phyloP scores from a whole-genome alignment of 2,113 vertebrate species.

The Cinclus cinclus region DNA sequence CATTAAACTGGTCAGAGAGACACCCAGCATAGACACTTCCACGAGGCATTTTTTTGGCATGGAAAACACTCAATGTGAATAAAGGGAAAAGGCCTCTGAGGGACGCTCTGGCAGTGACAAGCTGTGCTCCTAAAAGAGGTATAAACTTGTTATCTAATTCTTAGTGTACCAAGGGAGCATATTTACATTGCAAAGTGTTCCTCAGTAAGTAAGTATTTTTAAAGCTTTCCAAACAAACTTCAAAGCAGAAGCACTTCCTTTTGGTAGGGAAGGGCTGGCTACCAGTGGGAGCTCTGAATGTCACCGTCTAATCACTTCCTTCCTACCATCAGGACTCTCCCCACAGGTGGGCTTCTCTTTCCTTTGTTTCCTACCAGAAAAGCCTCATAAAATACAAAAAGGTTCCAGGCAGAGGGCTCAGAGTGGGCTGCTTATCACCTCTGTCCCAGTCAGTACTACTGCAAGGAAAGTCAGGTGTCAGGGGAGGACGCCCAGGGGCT shows the following conservation, averaged over 20 bases:
- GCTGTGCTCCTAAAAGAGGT: not conserved
- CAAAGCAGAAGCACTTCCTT: not conserved
- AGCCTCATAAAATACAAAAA: not conserved
- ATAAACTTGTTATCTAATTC: not conserved
- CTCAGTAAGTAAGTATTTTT: not conserved
- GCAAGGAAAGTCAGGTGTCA: not conserved
- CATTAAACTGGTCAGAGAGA: not conserved
- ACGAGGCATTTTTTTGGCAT: accelerated
- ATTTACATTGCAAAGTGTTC: constrained; percentile 34
- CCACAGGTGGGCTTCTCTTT: not conserved
- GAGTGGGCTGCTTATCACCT: not conserved
- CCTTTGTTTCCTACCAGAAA: not conserved
- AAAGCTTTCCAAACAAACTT: constrained; percentile 29
- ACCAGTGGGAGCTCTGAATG: not conserved
- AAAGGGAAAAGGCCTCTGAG: not conserved
- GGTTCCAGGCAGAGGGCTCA: not conserved
- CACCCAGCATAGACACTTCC: not conserved
- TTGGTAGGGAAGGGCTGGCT: not conserved
- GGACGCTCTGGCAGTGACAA: not conserved
- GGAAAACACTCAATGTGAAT: not conserved
- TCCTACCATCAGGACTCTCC: not conserved
- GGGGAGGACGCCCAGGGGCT: not conserved
- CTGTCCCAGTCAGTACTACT: not conserved
- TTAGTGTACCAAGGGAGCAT: not conserved
- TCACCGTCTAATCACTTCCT: not conserved